Evolutionary conservation across 2,888 invertebrate species (phyloP), one percentile per base, ranked within the genome.

Genomic region (Lasioglossum oenotherae): DNA sequence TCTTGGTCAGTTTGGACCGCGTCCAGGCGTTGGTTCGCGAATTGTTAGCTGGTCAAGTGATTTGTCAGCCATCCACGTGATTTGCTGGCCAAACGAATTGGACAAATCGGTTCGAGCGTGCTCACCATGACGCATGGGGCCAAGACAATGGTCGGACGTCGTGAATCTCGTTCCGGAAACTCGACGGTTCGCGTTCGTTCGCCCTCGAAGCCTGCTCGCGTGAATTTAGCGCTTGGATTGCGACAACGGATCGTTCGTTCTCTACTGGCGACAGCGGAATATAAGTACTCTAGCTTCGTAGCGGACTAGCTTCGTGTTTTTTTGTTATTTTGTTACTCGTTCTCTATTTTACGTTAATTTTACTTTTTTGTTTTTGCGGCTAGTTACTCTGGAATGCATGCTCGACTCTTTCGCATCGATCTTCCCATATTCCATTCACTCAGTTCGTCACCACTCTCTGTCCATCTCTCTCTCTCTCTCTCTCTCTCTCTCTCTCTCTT

Each of bases 361-460:
- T 67, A 67, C 16, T 19, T 31, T 35, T 67, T 35, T 14, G 23
- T 8, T 31, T 35, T 67, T 35, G 67, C 81, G 81, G 4, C 81
- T 90, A 89, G 14, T 86, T 85, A 88, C 77, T 82, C 87, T 88
- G 91, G 91, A 91, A 91, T 90, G 91, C 91, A 90, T 91, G 78
- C 84, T 86, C 87, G 74, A 87, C 88, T 71, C 16, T n/a, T 46
- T 60, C 35, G 74, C 49, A 35, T 71, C 69, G 69, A 77, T 77
- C 46, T 53, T 53, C 3, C n/a, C 53, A 53, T n/a, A 53, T 53
- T 31, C 23, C 38, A 77, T 57, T 69, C 74, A n/a, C 27, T 69
- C 44, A 10, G 35, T 60, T 57, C n/a, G 19, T 44, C 74, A 46
- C 4, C 46, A 71, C 46, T 85, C 76, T 60, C 80, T 46, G 71